Evolutionary conservation across 2,888 invertebrate species (phyloP).

Genomic region (Arctia plantaginis): DNA sequence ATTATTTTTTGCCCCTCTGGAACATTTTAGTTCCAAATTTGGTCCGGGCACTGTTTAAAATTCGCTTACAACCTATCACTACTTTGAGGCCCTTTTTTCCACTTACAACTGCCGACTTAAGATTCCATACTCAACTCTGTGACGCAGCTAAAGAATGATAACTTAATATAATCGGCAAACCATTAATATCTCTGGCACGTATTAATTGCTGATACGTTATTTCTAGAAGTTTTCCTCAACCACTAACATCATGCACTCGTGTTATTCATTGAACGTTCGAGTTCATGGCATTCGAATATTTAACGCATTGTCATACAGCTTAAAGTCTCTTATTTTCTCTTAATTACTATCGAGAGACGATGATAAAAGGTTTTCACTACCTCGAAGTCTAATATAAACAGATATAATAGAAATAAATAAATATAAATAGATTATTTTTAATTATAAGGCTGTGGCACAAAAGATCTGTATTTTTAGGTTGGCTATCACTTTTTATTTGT

Average conservation of each 20-base stretch:
- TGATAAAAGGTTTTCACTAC: neutral
- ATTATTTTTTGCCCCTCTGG: no score
- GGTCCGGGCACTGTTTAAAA: neutral
- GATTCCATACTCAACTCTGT: neutral
- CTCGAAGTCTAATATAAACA: neutral
- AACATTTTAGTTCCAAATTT: no score
- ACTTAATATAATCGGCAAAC: neutral
- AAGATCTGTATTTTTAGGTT: no score
- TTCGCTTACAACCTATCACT: neutral
- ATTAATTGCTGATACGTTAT: conserved; percentile 11
- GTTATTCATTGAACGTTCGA: conserved; percentile 10
- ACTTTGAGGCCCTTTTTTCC: neutral
- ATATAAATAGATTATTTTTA: neutral
- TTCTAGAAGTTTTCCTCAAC: conserved; percentile 15
- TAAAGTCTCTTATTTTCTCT: neutral
- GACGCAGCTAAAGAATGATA: neutral
- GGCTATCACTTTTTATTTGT: no score
- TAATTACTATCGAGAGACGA: no score
- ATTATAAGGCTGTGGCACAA: no score
- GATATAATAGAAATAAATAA: no score
- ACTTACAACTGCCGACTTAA: neutral
- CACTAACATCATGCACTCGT: neutral
- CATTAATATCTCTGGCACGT: conserved; percentile 4
- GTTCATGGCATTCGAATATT: neutral
- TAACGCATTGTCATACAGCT: neutral